Percentiles rank a stretch among this genome's conserved stretches.
Evolutionary conservation across 2,113 vertebrate species (phyloP).

Genomic region (Copsychus sechellarum): DNA sequence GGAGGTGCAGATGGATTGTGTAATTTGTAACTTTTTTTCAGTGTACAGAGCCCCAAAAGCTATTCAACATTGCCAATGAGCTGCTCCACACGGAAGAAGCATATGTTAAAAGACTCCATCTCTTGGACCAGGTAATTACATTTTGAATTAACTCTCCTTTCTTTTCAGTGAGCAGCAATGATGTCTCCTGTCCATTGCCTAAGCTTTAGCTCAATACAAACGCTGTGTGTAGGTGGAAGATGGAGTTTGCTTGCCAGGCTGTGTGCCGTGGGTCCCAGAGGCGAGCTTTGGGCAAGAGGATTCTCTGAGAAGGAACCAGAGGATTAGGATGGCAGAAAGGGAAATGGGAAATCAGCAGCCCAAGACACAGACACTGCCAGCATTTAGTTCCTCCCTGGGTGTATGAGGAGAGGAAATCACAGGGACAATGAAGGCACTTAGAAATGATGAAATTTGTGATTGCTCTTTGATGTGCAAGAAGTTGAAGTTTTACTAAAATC

Average conservation of each 20-base stretch:
- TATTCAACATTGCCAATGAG: slow-evolving; percentile 93
- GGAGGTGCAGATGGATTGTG: not conserved
- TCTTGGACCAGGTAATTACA: slow-evolving; percentile 90
- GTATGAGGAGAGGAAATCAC: not conserved
- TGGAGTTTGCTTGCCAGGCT: not conserved
- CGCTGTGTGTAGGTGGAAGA: fast-evolving
- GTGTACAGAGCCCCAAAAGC: slow-evolving; percentile 86
- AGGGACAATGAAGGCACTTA: not conserved
- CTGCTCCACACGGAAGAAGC: slow-evolving; percentile 95
- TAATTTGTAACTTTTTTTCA: slow-evolving; percentile 50
- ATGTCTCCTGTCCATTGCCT: not conserved
- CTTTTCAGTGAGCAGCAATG: not conserved
- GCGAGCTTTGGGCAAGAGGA: not conserved
- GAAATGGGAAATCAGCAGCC: not conserved
- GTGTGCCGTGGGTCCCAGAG: fast-evolving
- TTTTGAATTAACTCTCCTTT: not conserved
- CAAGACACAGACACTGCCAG: not conserved
- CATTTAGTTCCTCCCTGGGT: not conserved
- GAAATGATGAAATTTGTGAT: not conserved
- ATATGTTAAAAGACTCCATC: slow-evolving; percentile 90
- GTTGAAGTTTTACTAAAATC: not conserved
- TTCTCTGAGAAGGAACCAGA: not conserved
- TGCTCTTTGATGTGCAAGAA: not conserved
- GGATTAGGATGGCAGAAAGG: not conserved
- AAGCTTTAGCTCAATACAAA: not conserved